A percentile compares a stretch with the other conserved stretches of the same genome.
Evolutionary conservation across 1,140 invertebrate species (phyloP).

Genomic region (Ericerus pela): DNA sequence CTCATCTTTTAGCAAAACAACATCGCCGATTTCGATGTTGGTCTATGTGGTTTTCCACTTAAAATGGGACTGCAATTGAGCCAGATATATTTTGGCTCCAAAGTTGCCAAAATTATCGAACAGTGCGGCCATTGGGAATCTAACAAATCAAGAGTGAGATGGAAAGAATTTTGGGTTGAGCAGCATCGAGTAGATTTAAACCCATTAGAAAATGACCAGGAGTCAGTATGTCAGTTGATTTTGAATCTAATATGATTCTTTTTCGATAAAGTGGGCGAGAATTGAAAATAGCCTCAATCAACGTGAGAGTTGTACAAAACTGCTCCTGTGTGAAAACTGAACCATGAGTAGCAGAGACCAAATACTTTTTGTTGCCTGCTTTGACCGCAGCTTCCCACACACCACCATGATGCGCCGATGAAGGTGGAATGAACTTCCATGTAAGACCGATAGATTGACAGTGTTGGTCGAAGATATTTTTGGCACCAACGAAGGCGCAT

Average conservation of each 20-base stretch:
- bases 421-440: conserved; percentile 6
- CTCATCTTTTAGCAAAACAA: neutral
- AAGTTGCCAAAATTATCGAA: neutral
- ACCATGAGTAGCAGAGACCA: conserved; percentile 18
- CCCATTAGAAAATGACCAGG: conserved; percentile 26
- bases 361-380: conserved; percentile 17
- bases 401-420: conserved; percentile 15
- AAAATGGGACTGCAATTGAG: neutral
- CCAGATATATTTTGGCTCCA: neutral
- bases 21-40: no score
- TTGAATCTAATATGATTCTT: conserved; percentile 19
- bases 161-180: neutral
- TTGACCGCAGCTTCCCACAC: conserved; percentile 25
- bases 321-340: conserved; percentile 25
- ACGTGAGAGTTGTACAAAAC: conserved; percentile 24
- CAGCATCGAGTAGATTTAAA: conserved; percentile 4
- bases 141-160: no score
- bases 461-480: conserved; percentile 1
- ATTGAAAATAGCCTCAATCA: conserved; percentile 27
- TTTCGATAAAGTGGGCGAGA: no score
- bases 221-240: conserved; percentile 24
- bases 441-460: neutral
- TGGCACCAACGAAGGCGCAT: neutral
- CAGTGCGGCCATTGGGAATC: neutral
- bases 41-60: neutral